A percentile compares a stretch with the other conserved stretches of the same genome.
These are phyloP conservation scores for Ceryle rudis DNA, from an alignment of 2,797 vertebrate genomes.

Conservation along the genomic window DNA sequence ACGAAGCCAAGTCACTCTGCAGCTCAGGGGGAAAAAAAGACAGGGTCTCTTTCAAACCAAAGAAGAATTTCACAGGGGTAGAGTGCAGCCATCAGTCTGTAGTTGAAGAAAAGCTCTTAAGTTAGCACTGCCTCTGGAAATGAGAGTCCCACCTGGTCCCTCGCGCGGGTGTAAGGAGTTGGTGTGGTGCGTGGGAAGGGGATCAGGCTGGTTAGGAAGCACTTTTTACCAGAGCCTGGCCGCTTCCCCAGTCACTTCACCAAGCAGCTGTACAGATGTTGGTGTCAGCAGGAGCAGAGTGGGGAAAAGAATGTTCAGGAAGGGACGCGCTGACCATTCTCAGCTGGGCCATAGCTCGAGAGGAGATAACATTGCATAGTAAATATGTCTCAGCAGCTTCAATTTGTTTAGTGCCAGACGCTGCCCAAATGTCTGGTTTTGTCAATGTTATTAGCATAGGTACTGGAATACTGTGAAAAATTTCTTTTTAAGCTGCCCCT, in stretches of 20 bases:
- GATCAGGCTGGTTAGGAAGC: neutral
- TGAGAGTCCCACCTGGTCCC: neutral
- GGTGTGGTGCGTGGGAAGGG: neutral
- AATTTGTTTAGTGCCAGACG: neutral
- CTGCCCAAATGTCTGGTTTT: neutral
- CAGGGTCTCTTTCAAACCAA: neutral
- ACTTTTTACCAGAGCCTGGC: neutral
- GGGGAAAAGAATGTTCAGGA: neutral
- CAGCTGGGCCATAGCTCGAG: neutral
- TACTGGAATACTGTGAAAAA: constrained; percentile 1
- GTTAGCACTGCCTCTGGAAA: neutral
- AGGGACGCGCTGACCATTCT: neutral
- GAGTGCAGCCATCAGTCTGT: neutral
- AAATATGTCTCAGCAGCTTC: neutral
- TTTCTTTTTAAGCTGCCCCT: neutral
- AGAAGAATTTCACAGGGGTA: neutral
- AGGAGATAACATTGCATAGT: neutral
- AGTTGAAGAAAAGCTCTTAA: neutral
- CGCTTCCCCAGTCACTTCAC: neutral
- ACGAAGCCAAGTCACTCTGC: neutral
- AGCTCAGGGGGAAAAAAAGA: neutral
- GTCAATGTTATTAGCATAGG: neutral
- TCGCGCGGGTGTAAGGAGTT: neutral
- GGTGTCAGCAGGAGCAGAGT: neutral
- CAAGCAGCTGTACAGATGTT: neutral